Evolutionary conservation across 2,888 invertebrate species (phyloP).

Genomic region (Zygaena filipendulae): DNA sequence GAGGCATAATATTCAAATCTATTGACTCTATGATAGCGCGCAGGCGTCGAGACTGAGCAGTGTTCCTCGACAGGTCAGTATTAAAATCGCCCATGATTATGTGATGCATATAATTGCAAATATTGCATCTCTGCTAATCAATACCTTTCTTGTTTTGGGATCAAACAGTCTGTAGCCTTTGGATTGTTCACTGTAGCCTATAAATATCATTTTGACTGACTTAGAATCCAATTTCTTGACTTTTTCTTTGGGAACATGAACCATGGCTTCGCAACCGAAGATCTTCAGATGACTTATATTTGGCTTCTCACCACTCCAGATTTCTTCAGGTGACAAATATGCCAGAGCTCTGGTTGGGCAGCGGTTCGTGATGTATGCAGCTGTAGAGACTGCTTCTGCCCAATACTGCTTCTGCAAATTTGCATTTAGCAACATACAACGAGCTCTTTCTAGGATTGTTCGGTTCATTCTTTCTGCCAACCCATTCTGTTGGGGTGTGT

Average conservation of each 20-base stretch:
- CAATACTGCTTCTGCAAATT: slow-evolving; percentile 14
- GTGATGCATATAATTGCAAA: slow-evolving; percentile 22
- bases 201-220: slow-evolving; percentile 3
- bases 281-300: slow-evolving; percentile 24
- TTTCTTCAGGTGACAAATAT: slow-evolving; percentile 25
- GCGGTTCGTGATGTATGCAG: slow-evolving; percentile 14
- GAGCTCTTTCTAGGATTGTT: slow-evolving; percentile 1
- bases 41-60: too few relatives aligned
- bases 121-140: slow-evolving; percentile 1
- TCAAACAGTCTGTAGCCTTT: slow-evolving; percentile 1
- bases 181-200: slow-evolving; percentile 6
- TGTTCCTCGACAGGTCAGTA: slow-evolving; percentile 23
- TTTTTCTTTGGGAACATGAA: slow-evolving; percentile 28
- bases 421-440: slow-evolving; percentile 2
- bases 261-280: slow-evolving; percentile 29
- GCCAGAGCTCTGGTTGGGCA: slow-evolving; percentile 8
- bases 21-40: too few relatives aligned
- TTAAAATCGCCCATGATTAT: too few relatives aligned
- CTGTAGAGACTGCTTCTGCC: slow-evolving; percentile 24
- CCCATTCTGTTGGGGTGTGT: slow-evolving; percentile 19
- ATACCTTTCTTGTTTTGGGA: not conserved
- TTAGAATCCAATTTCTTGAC: slow-evolving; percentile 9
- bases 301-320: slow-evolving; percentile 24
- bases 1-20: too few relatives aligned
- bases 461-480: slow-evolving; percentile 22